These are phyloP conservation scores for Clarias macrocephalus DNA, from an alignment of 2,113 vertebrate species.

Conservation along the genomic window DNA sequence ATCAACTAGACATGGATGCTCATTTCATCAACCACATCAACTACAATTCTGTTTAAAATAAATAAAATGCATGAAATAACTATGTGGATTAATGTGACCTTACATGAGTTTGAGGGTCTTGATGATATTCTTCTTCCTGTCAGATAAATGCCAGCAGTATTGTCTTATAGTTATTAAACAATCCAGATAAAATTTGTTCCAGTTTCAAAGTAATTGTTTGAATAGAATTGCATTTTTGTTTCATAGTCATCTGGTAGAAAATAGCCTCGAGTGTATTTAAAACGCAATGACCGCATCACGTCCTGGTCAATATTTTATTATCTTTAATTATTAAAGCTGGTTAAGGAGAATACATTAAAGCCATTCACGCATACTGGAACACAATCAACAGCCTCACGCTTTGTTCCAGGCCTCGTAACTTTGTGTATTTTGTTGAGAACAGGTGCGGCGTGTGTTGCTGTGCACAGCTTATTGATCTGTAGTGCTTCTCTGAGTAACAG, in stretches of 20 bases:
- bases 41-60: no score
- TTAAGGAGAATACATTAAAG: not conserved
- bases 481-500: conserved; percentile 45
- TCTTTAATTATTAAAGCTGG: not conserved
- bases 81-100: not conserved
- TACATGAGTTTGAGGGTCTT: not conserved
- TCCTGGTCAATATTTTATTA: not conserved
- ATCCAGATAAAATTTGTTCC: not conserved
- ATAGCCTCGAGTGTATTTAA: not conserved
- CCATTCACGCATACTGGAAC: no score
- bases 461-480: conserved; percentile 49
- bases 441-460: conserved; percentile 40
- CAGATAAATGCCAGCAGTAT: not conserved
- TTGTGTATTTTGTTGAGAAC: not conserved
- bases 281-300: not conserved
- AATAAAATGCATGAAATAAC: not conserved
- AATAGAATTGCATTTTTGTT: not conserved
- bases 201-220: not conserved
- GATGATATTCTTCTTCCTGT: not conserved
- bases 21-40: no score
- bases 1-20: no score
- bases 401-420: not conserved
- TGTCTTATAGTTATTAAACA: not conserved
- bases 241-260: not conserved
- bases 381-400: not conserved